Percentiles rank a stretch among this genome's conserved stretches.
phyloP scores from a whole-genome alignment of 2,113 vertebrate genomes.

The Mormoops blainvillei region DNA sequence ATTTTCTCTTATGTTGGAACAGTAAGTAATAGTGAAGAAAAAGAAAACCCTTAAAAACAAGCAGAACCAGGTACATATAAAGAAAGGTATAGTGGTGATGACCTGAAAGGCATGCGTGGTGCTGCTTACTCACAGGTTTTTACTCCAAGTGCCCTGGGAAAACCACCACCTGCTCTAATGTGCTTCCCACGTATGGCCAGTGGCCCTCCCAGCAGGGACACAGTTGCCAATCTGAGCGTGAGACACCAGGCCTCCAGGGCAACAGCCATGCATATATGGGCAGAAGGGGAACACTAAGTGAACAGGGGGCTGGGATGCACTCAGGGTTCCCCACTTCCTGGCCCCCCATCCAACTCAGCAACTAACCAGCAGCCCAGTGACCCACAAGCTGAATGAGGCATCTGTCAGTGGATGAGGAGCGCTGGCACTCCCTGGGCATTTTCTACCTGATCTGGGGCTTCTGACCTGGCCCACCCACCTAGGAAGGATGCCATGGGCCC shows the following conservation, averaged over 20 bases:
- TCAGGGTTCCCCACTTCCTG: not conserved
- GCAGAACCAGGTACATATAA: not conserved
- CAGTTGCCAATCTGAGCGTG: accelerated
- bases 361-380: not conserved
- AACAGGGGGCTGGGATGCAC: not conserved
- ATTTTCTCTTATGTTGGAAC: not conserved
- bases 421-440: not conserved
- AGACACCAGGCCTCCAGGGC: not conserved
- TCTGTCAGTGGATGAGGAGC: not conserved
- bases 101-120: too few species aligned
- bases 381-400: accelerated
- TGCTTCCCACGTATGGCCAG: accelerated
- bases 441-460: conserved; percentile 61
- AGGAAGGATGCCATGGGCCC: conserved; percentile 35
- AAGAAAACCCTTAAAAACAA: not conserved
- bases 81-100: accelerated
- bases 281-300: not conserved
- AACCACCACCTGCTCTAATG: not conserved
- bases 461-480: conserved; percentile 34
- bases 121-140: not conserved
- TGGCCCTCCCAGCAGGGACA: not conserved
- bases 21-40: not conserved
- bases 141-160: not conserved
- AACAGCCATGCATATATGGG: not conserved
- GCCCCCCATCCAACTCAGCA: not conserved